Base-by-base conservation (phyloP, 2,113 vertebrate species). In the Odontesthes bonariensis region DNA sequence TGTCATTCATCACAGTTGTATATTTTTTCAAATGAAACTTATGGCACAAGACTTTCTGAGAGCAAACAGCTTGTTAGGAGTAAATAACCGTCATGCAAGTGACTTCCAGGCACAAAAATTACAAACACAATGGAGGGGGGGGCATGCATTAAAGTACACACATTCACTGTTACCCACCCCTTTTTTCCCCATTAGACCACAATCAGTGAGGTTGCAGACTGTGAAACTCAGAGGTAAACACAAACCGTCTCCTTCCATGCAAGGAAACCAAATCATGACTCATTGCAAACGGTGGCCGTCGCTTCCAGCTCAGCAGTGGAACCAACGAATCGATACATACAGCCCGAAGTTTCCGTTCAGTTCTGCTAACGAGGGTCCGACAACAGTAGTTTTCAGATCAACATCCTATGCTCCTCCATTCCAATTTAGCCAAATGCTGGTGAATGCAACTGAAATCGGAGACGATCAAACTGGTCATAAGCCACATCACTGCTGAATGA, bases 71-170 rank as follows among this genome's bases (percentile, higher is more conserved):
- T 65, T 0, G 8, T 61, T n/a, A n/a, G n/a, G 47, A 16, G 12
- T 11, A n/a, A 49, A 47, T 23, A 40, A 54, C 5, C 0, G 20
- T 51, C 47, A 46, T 16, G 44, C 23, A 69, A 32, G n/a, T 6
- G n/a, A 70, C 11, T 8, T 13, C 49, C 38, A 84, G 82, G 83
- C 80, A 85, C 80, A 42, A 22, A 73, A n/a, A n/a, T n/a, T n/a
- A 56, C 8, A 4, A 1, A 42, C n/a, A 0, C 31, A 32, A 53
- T 20, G 42, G 54, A 52, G 59, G 9, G 33, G 33, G 11, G 57
- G 17, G 4, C 59, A 44, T 44, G 42, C 42, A 44, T 44, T 16
- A 4, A 3, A 44, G 44, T 58, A 61, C 22, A 49, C 33, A 35
- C 46, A 56, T 27, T 61, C 3, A 27, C 1, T 27, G 27, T 27